Evolutionary conservation across 2,888 invertebrate species (phyloP).

Genomic region (Megaustenia siamemsis): DNA sequence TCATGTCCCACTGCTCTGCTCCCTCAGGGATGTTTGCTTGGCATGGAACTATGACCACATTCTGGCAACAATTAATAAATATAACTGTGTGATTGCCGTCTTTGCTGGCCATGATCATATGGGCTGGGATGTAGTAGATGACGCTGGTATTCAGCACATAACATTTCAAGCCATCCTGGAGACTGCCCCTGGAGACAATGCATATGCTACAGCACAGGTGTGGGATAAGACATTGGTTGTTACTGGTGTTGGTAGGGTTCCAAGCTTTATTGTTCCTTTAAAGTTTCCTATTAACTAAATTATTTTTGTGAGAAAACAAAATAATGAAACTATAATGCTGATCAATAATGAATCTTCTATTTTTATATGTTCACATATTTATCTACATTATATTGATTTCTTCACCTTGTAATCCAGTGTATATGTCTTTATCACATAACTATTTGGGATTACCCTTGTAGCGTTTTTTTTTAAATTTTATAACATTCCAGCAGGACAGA

Average conservation of each 20-base stretch:
- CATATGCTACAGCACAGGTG: conserved; percentile 73
- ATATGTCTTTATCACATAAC: too few species aligned
- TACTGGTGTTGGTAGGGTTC: conserved; percentile 67
- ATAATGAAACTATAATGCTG: too few species aligned
- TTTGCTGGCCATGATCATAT: conserved; percentile 79
- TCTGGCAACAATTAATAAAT: conserved; percentile 69
- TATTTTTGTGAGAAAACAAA: not conserved
- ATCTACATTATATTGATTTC: too few species aligned
- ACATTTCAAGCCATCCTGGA: conserved; percentile 78
- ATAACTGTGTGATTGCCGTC: conserved; percentile 76
- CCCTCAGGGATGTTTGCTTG: conserved; percentile 62
- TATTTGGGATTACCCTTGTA: too few species aligned
- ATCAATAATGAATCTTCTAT: too few species aligned
- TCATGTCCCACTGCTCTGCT: conserved; percentile 35
- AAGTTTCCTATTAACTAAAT: conserved; percentile 45
- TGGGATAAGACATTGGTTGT: conserved; percentile 67
- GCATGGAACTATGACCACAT: conserved; percentile 79
- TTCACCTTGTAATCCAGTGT: too few species aligned
- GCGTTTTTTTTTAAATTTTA: too few species aligned
- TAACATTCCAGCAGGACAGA: too few species aligned
- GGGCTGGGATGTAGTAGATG: conserved; percentile 74
- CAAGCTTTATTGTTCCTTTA: conserved; percentile 56
- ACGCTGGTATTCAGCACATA: conserved; percentile 76
- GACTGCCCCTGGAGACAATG: conserved; percentile 66
- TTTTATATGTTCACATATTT: too few species aligned